These are phyloP conservation scores for Apostichopus parvimensis DNA, from an alignment of 35 echinoderm and acorn worm genomes.

Conservation along the genomic window DNA sequence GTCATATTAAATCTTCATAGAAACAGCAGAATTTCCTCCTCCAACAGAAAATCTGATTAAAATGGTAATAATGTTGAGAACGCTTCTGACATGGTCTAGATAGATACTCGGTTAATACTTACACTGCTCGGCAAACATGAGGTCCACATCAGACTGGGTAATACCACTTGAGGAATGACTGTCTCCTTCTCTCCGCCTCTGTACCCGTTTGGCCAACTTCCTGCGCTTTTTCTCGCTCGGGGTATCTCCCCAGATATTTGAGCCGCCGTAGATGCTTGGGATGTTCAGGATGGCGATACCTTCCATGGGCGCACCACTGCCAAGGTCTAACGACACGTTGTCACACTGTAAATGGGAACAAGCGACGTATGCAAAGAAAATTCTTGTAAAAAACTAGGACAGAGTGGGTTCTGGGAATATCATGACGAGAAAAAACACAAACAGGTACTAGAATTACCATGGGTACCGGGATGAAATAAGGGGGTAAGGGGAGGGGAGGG, in stretches of 20 bases:
- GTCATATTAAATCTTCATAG: no score
- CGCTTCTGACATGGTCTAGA: no score
- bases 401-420: no score
- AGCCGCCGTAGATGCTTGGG: conserved; percentile 96
- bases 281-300: conserved; percentile 96
- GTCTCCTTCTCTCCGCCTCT: conserved; percentile 81
- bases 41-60: no score
- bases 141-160: conserved; percentile 86
- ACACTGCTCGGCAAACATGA: conserved; percentile 93
- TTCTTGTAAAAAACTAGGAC: no score
- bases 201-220: conserved; percentile 73
- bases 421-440: no score
- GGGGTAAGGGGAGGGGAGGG: no score
- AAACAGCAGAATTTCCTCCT: no score
- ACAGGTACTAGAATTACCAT: no score
- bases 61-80: no score
- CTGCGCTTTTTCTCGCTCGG: conserved; percentile 89
- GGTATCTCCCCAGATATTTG: conserved; percentile 97
- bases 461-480: no score
- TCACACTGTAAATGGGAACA: conserved; percentile 70
- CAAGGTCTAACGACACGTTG: conserved; percentile 96
- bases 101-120: conserved; percentile 25
- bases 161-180: conserved; percentile 67
- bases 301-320: conserved; percentile 86
- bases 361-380: no score